Percentiles rank a stretch among this genome's conserved stretches.
Conservation (phyloP, 2,113 vertebrate species). For the Cinclus cinclus region DNA sequence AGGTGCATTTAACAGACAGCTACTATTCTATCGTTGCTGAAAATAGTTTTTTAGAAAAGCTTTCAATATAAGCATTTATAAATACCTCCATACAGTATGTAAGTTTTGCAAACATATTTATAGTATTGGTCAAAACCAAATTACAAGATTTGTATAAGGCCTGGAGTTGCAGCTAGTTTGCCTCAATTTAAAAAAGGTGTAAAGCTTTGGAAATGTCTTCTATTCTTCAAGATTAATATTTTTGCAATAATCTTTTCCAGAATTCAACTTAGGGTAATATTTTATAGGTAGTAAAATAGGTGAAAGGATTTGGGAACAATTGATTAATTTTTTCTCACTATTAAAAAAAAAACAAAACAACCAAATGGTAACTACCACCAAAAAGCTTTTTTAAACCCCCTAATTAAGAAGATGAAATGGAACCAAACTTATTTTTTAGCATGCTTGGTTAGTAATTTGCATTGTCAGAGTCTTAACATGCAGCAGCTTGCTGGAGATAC, state of each 20-base stretch:
- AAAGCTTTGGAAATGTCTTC: not conserved
- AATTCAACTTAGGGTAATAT: not conserved
- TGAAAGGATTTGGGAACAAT: not conserved
- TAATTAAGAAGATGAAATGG: not conserved
- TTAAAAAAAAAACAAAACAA: not conserved
- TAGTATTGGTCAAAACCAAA: not conserved
- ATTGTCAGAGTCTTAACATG: not conserved
- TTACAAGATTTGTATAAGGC: not conserved
- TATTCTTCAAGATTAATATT: not conserved
- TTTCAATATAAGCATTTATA: not conserved
- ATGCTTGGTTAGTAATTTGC: not conserved
- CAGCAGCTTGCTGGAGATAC: not conserved
- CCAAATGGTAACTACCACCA: not conserved
- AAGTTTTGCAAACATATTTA: not conserved
- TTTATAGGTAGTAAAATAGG: not conserved
- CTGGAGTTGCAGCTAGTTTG: not conserved
- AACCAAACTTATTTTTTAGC: not conserved
- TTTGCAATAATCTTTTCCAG: not conserved
- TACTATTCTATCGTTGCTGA: not conserved
- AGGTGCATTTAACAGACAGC: not conserved
- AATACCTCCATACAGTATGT: not conserved
- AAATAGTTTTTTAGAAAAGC: not conserved
- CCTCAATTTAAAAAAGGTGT: not conserved
- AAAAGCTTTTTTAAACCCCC: not conserved
- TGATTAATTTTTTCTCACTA: not conserved